Evolutionary conservation across 2,888 invertebrate species (phyloP).

Genomic region (Plagodis dolabraria): DNA sequence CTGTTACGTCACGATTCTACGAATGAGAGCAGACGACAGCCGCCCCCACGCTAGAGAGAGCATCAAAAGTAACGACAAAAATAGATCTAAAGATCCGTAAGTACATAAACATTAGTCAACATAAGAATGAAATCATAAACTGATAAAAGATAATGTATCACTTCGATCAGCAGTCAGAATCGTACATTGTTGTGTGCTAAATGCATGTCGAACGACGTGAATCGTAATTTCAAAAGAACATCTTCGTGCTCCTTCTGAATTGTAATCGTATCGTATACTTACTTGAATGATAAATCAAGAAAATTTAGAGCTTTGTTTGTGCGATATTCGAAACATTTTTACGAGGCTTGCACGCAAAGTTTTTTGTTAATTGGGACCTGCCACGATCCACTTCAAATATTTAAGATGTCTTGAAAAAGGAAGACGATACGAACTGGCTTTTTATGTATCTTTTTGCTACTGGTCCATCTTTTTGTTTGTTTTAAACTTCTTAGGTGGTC

Average conservation of each 20-base stretch:
- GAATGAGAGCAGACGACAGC: slow-evolving; percentile 52
- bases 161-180: slow-evolving; percentile 37
- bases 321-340: slow-evolving; percentile 18
- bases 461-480: slow-evolving; percentile 25
- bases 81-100: slow-evolving; percentile 58
- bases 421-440: slow-evolving; percentile 18
- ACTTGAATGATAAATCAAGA: slow-evolving; percentile 24
- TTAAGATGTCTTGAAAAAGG: slow-evolving; percentile 25
- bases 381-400: slow-evolving; percentile 21
- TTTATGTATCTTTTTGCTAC: slow-evolving; percentile 24
- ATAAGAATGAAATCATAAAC: slow-evolving; percentile 41
- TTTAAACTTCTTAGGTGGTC: slow-evolving; percentile 31
- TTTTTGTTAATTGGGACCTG: slow-evolving; percentile 19
- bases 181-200: slow-evolving; percentile 19
- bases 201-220: slow-evolving; percentile 22
- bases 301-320: slow-evolving; percentile 28
- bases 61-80: slow-evolving; percentile 57
- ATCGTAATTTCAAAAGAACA: slow-evolving; percentile 28
- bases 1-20: slow-evolving; percentile 45
- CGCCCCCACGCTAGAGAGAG: slow-evolving; percentile 45
- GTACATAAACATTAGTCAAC: slow-evolving; percentile 43
- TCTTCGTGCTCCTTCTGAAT: slow-evolving; percentile 18
- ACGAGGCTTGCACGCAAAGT: slow-evolving; percentile 18
- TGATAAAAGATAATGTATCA: slow-evolving; percentile 45
- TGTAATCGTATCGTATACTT: background rate